These are phyloP conservation scores for Formica selysi DNA, from an alignment of 1,140 invertebrate species.

Conservation along the genomic window DNA sequence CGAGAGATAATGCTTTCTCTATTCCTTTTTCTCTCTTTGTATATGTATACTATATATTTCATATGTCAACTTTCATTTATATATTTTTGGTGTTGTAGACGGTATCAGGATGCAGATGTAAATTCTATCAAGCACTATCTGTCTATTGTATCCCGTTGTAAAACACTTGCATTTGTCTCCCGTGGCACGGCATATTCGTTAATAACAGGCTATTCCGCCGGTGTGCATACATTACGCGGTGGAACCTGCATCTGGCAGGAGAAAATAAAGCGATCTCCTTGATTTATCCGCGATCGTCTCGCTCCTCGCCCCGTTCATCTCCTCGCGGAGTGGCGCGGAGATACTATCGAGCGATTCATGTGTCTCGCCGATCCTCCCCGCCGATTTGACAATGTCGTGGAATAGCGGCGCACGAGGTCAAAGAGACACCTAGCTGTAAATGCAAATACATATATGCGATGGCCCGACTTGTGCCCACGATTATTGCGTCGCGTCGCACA, in stretches of 20 bases:
- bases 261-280: slow-evolving; percentile 69
- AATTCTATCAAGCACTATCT: slow-evolving; percentile 43
- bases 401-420: slow-evolving; percentile 67
- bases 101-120: background rate
- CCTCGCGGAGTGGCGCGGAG: slow-evolving; percentile 62
- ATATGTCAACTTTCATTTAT: background rate
- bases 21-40: too few species aligned
- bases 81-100: background rate
- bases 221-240: slow-evolving; percentile 55
- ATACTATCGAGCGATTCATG: slow-evolving; percentile 67
- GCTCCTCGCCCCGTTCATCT: slow-evolving; percentile 37
- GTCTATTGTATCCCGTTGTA: slow-evolving; percentile 43
- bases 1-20: background rate
- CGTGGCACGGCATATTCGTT: slow-evolving; percentile 52
- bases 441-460: slow-evolving; percentile 79
- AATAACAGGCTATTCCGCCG: slow-evolving; percentile 59
- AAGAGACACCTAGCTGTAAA: slow-evolving; percentile 74
- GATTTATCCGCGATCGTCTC: slow-evolving; percentile 24
- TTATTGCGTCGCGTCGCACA: slow-evolving; percentile 78
- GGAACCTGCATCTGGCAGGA: slow-evolving; percentile 39
- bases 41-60: background rate
- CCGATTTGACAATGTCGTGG: slow-evolving; percentile 70
- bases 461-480: slow-evolving; percentile 72
- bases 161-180: slow-evolving; percentile 58
- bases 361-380: slow-evolving; percentile 55